phyloP scores from a whole-genome alignment of 2,113 vertebrate species.

The Conger conger region DNA sequence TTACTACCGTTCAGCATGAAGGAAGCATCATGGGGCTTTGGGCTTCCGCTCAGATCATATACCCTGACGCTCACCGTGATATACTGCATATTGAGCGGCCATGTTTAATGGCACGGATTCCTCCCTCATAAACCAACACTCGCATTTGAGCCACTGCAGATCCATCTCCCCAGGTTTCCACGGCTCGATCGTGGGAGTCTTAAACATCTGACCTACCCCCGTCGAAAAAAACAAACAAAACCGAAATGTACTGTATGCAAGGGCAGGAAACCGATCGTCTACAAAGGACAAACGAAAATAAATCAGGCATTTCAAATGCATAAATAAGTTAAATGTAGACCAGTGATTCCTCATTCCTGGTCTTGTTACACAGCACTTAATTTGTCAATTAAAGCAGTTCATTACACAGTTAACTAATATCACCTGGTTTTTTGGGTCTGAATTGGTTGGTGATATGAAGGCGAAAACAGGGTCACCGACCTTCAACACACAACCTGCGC shows the following conservation, averaged over 20 bases:
- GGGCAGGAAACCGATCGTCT: background rate
- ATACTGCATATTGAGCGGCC: background rate
- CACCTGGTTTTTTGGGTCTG: too few relatives aligned
- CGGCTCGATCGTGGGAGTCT: background rate
- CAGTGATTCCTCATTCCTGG: background rate
- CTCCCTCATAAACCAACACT: background rate
- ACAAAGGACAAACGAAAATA: background rate
- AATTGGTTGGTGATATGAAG: too few relatives aligned
- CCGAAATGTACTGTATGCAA: background rate
- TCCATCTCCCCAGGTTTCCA: background rate
- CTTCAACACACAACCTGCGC: background rate
- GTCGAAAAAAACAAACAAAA: background rate
- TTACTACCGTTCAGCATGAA: background rate
- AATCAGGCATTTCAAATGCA: background rate
- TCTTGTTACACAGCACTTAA: too few relatives aligned
- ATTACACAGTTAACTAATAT: too few relatives aligned
- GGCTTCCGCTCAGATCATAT: background rate
- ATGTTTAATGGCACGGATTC: background rate
- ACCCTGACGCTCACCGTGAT: background rate
- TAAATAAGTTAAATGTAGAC: background rate
- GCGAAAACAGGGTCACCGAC: background rate
- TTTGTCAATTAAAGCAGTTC: too few relatives aligned
- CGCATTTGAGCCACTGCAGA: background rate
- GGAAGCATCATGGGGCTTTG: background rate
- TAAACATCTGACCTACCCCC: background rate